A percentile compares a stretch with the other conserved stretches of the same genome.
Conservation (phyloP, 1,140 invertebrate species). For the Rhagoletis pomonella region DNA sequence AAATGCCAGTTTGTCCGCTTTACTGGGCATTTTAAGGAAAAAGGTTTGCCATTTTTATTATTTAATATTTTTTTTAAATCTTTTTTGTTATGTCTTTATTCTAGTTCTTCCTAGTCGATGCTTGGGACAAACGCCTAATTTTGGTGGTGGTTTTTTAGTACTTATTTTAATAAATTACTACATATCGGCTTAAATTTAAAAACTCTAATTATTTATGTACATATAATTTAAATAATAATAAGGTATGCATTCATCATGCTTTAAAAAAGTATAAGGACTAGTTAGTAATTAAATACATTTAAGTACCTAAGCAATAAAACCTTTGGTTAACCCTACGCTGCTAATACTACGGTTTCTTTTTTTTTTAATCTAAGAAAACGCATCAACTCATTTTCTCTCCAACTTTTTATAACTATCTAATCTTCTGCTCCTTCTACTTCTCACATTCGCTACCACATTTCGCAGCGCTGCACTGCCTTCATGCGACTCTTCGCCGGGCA, state of each 20-base stretch:
- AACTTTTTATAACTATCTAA: not conserved
- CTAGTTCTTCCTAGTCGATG: too few species aligned
- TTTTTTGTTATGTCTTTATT: too few species aligned
- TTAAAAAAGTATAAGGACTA: not conserved
- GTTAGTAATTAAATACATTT: not conserved
- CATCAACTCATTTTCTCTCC: not conserved
- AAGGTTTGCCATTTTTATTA: too few species aligned
- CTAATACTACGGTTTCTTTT: not conserved
- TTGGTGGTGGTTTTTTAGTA: too few species aligned
- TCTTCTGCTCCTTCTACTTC: not conserved
- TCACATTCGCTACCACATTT: not conserved
- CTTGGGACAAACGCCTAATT: too few species aligned
- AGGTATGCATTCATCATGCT: not conserved
- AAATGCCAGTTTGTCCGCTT: too few species aligned
- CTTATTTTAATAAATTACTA: too few species aligned
- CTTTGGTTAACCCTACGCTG: not conserved
- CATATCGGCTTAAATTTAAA: not conserved
- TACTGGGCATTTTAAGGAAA: too few species aligned
- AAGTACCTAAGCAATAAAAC: not conserved
- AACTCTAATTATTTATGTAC: not conserved
- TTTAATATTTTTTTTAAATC: too few species aligned
- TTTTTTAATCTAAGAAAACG: not conserved
- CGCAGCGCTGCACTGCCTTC: slow-evolving; percentile 79
- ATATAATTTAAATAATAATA: not conserved
- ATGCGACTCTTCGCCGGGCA: slow-evolving; percentile 83